Evolutionary conservation across 2,797 vertebrate species (phyloP).

Genomic region (Echiichthys vipera): DNA sequence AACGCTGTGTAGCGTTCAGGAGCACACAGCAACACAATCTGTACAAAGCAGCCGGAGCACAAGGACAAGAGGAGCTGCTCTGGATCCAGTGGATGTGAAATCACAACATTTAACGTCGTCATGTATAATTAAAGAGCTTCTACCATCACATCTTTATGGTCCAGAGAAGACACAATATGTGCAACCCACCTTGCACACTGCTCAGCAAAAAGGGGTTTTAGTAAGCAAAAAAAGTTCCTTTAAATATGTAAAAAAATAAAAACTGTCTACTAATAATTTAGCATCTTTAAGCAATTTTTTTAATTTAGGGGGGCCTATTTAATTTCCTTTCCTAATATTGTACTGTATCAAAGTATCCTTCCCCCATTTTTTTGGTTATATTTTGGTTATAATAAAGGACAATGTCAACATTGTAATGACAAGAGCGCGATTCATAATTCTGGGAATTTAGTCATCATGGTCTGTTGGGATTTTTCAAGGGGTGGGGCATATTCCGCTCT

Average conservation of each 20-base stretch:
- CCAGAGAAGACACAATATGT: constrained; percentile 1
- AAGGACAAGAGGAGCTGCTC: background rate
- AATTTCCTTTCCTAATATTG: background rate
- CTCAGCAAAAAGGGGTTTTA: background rate
- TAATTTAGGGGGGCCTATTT: background rate
- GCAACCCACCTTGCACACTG: background rate
- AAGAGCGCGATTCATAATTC: constrained; percentile 70
- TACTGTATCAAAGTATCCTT: background rate
- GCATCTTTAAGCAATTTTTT: background rate
- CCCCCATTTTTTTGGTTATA: too few relatives aligned
- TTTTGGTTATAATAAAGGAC: constrained; percentile 31
- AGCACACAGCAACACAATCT: background rate
- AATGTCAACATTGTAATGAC: constrained; percentile 51
- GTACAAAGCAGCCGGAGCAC: background rate
- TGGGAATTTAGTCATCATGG: constrained; percentile 71
- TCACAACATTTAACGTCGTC: background rate
- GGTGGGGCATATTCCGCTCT: constrained; percentile 83
- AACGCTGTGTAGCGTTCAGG: constrained; percentile 38
- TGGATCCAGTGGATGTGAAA: background rate
- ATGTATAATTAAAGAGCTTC: constrained; percentile 5
- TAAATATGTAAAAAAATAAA: background rate
- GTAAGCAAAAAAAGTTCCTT: background rate
- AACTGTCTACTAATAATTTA: too few relatives aligned
- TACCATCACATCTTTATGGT: background rate
- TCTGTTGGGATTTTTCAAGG: constrained; percentile 80